Percentiles rank a stretch among this genome's conserved stretches.
These are phyloP conservation scores for Ceratina australensis DNA, from an alignment of 1,140 invertebrate genomes.

Conservation along the genomic window DNA sequence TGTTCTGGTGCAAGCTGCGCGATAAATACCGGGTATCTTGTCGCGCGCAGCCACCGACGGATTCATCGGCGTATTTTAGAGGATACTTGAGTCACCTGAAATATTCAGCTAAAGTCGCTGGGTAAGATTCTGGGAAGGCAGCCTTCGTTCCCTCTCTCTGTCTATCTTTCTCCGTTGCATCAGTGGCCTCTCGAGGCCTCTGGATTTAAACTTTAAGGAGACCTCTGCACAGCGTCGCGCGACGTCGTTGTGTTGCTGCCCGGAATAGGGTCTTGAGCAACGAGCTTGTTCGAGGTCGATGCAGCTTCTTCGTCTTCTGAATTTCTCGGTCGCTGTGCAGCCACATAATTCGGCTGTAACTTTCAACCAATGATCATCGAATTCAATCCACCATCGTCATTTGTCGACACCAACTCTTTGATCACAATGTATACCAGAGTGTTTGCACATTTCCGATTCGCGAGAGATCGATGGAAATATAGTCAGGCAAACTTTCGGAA, in stretches of 20 bases:
- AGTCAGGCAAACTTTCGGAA: background rate
- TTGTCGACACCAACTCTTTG: background rate
- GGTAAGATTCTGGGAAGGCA: slow-evolving; percentile 17
- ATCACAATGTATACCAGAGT: background rate
- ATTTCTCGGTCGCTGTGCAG: background rate
- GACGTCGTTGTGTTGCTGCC: slow-evolving; percentile 30
- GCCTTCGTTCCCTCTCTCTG: background rate
- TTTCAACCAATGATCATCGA: slow-evolving; percentile 1
- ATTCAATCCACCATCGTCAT: background rate
- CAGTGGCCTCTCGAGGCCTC: slow-evolving; percentile 5
- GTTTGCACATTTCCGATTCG: background rate
- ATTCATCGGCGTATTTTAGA: slow-evolving; percentile 50
- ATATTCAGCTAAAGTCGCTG: slow-evolving; percentile 45
- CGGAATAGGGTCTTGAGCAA: background rate
- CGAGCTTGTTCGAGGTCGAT: slow-evolving; percentile 38
- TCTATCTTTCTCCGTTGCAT: background rate
- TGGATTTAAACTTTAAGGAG: slow-evolving; percentile 53
- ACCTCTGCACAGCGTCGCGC: slow-evolving; percentile 11
- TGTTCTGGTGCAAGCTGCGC: background rate
- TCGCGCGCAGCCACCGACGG: slow-evolving; percentile 17
- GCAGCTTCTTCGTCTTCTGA: slow-evolving; percentile 33
- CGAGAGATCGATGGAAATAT: background rate
- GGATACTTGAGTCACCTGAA: slow-evolving; percentile 51
- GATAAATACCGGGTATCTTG: slow-evolving; percentile 47
- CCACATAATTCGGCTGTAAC: background rate